phyloP scores from a whole-genome alignment of 2,888 invertebrate species.

The Stegana nigrithorax region DNA sequence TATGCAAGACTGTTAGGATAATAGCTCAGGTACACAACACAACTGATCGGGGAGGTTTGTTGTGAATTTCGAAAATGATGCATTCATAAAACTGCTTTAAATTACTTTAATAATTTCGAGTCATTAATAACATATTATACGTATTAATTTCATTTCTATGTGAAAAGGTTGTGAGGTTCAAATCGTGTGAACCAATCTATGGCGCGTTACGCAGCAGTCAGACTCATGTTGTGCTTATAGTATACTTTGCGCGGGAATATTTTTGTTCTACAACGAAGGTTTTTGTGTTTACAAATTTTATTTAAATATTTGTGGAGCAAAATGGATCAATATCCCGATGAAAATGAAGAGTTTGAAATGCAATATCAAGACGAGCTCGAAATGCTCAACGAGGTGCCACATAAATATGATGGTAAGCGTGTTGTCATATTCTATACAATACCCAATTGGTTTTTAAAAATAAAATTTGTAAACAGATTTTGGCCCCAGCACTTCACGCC shows the following conservation, averaged over 20 bases:
- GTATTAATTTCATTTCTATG: no score
- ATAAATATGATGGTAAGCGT: slow-evolving; percentile 36
- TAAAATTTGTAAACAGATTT: slow-evolving; percentile 8
- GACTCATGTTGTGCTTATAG: not conserved
- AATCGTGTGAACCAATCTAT: not conserved
- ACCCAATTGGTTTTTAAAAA: not conserved
- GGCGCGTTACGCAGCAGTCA: not conserved
- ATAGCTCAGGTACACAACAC: no score
- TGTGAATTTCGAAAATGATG: no score
- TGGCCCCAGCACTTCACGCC: slow-evolving; percentile 46
- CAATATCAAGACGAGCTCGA: slow-evolving; percentile 80
- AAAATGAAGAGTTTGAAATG: slow-evolving; percentile 77
- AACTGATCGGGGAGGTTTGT: no score
- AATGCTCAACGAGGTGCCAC: slow-evolving; percentile 70
- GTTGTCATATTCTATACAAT: not conserved
- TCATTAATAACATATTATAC: no score
- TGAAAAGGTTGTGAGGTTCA: not conserved
- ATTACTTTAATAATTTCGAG: no score
- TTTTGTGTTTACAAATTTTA: slow-evolving; percentile 1
- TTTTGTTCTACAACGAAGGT: no score
- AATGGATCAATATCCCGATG: slow-evolving; percentile 67
- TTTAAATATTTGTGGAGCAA: not conserved
- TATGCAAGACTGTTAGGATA: no score
- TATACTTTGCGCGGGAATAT: slow-evolving; percentile 4
- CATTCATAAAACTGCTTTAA: no score